A percentile compares a stretch with the other conserved stretches of the same genome.
phyloP scores from a whole-genome alignment of 2,797 vertebrate genomes.

The Cirrhinus mrigala region DNA sequence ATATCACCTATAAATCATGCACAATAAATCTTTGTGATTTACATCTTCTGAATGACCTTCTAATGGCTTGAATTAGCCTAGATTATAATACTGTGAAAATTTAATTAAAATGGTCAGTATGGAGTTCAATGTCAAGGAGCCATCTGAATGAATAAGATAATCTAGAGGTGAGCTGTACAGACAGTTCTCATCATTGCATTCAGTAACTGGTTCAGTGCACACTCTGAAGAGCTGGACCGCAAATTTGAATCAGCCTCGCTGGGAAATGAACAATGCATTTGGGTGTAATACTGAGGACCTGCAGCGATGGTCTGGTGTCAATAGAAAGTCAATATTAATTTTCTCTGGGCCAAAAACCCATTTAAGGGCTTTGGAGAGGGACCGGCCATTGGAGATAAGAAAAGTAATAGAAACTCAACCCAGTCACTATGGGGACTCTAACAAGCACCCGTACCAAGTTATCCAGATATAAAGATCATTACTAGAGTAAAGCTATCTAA shows the following conservation, averaged over 20 bases:
- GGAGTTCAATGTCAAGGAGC: slow-evolving; percentile 9
- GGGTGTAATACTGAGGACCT: slow-evolving; percentile 29
- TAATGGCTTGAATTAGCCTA: slow-evolving; percentile 32
- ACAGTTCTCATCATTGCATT: slow-evolving; percentile 2
- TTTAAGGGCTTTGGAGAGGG: slow-evolving; percentile 30
- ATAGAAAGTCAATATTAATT: slow-evolving; percentile 56
- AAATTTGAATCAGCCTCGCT: slow-evolving; percentile 18
- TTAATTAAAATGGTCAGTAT: slow-evolving; percentile 24
- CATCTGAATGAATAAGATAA: slow-evolving; percentile 23
- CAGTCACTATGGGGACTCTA: background rate
- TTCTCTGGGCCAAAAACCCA: slow-evolving; percentile 36
- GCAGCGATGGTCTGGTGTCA: slow-evolving; percentile 36
- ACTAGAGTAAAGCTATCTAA: background rate
- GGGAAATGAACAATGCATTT: slow-evolving; percentile 39
- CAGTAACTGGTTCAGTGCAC: slow-evolving; percentile 22
- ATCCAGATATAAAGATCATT: slow-evolving; percentile 16
- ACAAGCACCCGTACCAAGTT: background rate
- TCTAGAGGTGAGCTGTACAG: slow-evolving; percentile 11
- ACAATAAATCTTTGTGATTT: slow-evolving; percentile 30
- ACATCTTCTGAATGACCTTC: slow-evolving; percentile 34
- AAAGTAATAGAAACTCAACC: slow-evolving; percentile 44
- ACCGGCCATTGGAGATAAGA: slow-evolving; percentile 26
- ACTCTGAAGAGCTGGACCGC: background rate
- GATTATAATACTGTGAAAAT: slow-evolving; percentile 35
- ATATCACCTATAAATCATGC: background rate